Evolutionary conservation across 2,888 invertebrate species (phyloP), one percentile per base, ranked within the genome.

Genomic region (Adelognathus sp.): DNA sequence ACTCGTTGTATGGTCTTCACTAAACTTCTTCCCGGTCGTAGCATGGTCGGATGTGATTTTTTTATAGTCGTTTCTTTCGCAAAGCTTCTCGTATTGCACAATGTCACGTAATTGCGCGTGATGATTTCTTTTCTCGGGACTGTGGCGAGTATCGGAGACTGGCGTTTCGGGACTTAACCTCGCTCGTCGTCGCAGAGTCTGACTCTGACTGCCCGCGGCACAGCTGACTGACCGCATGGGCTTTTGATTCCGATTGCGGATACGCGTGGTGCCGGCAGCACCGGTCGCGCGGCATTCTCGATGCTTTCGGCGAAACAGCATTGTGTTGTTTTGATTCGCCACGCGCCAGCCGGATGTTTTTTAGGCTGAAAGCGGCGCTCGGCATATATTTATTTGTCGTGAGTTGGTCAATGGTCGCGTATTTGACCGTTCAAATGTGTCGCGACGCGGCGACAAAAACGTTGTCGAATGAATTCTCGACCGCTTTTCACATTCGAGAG

Each of bases 21-120:
- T 4, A 89, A 80, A 72, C 39, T 84, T 70, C 80, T 88, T 7
- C 84, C 70, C 16, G 89, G 88, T 11, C 87, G 87, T 60, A 90
- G 85, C 90, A 91, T 90, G 0, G 75, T 88, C 31, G 33, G 14
- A 33, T 29, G 27, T 36, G 9, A 21, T 6, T 52, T 2, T 58
- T 2, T 44, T 33, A 14, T 14, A 7, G n/a, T n/a, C n/a, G n/a
- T n/a, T 66, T 66, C 7, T 41, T 56, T 36, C 39, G 46, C 24
- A 21, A 66, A 66, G 33, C 1, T 60, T n/a, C 24, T 27, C 9
- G 39, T 5, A 14, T 63, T 31, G 31, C 44, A 14, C 39, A 52
- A 67, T 67, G 16, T 16, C 27, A 27, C 52, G 66, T 6, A 50
- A 24, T 66, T 3, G 33, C 52, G 14, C 39, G 54, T 67, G 27